phyloP scores from a whole-genome alignment of 1,140 invertebrate genomes.

The Polypedilum pembai region DNA sequence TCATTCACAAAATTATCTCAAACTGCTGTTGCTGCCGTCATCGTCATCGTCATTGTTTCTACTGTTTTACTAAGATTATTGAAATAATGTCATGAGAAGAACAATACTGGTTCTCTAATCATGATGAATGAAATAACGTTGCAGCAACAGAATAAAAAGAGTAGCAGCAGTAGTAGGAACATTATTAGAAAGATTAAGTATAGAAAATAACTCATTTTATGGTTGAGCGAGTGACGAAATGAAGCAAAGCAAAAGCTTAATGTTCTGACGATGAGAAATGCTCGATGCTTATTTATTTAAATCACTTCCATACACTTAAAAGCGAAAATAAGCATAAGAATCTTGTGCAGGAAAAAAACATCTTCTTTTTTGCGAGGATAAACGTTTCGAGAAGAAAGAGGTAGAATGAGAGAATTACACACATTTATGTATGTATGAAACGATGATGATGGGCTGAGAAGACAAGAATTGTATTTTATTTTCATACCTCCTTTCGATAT shows the following conservation, averaged over 20 bases:
- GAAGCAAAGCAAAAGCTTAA: not conserved
- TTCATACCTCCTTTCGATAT: not conserved
- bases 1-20: not conserved
- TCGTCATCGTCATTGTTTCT: not conserved
- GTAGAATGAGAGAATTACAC: not conserved
- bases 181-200: slow-evolving; percentile 14
- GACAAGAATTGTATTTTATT: not conserved
- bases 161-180: not conserved
- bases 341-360: not conserved
- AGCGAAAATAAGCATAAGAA: slow-evolving; percentile 12
- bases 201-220: slow-evolving; percentile 14
- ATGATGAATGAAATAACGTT: not conserved
- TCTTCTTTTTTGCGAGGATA: not conserved
- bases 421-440: not conserved
- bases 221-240: not conserved
- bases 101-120: not conserved
- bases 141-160: not conserved
- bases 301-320: not conserved
- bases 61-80: too few species aligned
- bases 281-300: not conserved
- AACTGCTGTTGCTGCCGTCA: not conserved
- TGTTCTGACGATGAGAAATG: slow-evolving; percentile 16
- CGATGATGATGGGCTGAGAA: slow-evolving; percentile 3
- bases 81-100: not conserved
- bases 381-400: not conserved